Conservation (phyloP, 2,113 vertebrate species). For the Recurvirostra avosetta region DNA sequence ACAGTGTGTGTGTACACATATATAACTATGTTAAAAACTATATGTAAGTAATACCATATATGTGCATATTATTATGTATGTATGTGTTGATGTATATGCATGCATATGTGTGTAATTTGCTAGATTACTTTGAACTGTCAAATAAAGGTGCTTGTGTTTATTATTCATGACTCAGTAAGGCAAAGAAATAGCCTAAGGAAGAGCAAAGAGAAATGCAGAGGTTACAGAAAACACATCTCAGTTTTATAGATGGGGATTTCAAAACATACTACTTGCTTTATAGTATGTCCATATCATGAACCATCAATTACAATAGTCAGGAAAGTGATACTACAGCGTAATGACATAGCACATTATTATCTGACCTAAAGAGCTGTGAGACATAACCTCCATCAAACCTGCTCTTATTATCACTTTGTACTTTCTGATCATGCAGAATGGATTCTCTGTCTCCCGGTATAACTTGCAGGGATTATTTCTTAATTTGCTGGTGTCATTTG, state of each 20-base stretch:
- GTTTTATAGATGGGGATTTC: constrained; percentile 50
- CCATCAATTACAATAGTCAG: constrained; percentile 34
- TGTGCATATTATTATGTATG: neutral
- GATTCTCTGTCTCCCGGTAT: constrained; percentile 23
- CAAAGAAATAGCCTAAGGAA: constrained; percentile 51
- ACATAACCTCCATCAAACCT: constrained; percentile 46
- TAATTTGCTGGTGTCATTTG: constrained; percentile 34
- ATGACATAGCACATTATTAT: constrained; percentile 48
- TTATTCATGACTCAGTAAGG: constrained; percentile 52
- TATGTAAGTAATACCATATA: neutral
- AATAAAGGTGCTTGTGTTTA: constrained; percentile 45
- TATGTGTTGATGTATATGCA: neutral
- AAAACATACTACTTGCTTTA: constrained; percentile 47
- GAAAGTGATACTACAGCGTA: neutral
- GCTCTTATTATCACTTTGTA: constrained; percentile 28
- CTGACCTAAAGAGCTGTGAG: constrained; percentile 46
- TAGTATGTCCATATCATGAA: neutral
- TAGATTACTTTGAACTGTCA: constrained; percentile 56
- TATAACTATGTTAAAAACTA: neutral
- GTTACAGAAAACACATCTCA: constrained; percentile 15
- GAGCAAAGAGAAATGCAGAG: constrained; percentile 41
- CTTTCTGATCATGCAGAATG: neutral
- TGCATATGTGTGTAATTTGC: neutral
- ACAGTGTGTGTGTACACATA: neutral
- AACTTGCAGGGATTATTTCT: constrained; percentile 28